These are phyloP conservation scores for Fragum fragum DNA, from an alignment of 2,888 invertebrate genomes.

Conservation along the genomic window DNA sequence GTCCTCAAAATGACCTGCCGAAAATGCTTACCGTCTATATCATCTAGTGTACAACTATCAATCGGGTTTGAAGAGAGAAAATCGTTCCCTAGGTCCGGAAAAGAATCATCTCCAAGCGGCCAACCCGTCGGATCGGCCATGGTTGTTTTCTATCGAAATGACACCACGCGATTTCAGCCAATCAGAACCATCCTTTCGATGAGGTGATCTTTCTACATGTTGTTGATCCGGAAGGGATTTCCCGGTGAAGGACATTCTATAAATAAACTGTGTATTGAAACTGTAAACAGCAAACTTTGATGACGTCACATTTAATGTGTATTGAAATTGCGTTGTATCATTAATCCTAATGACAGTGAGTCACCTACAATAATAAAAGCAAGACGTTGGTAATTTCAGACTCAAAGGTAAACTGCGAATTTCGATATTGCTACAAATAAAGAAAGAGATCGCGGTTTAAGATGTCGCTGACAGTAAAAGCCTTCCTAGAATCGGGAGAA, in stretches of 20 bases:
- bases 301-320: conserved; percentile 27
- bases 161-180: conserved; percentile 60
- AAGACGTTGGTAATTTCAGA: background rate
- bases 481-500: conserved; percentile 76
- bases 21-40: conserved; percentile 81
- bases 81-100: conserved; percentile 76
- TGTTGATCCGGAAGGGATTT: conserved; percentile 63
- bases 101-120: conserved; percentile 69
- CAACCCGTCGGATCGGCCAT: conserved; percentile 65
- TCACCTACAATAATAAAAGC: conserved; percentile 9
- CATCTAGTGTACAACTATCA: conserved; percentile 74
- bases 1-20: no score
- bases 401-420: background rate
- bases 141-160: conserved; percentile 58
- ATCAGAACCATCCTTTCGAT: conserved; percentile 62
- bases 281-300: background rate
- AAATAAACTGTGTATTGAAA: conserved; percentile 39
- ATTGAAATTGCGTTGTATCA: conserved; percentile 30
- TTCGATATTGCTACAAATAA: background rate
- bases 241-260: conserved; percentile 63
- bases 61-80: conserved; percentile 75
- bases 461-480: conserved; percentile 84
- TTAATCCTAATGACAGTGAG: conserved; percentile 6
- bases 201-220: conserved; percentile 61
- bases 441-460: background rate